Evolutionary conservation across 2,113 vertebrate species (phyloP).

Genomic region (Paraplagusia blochii): DNA sequence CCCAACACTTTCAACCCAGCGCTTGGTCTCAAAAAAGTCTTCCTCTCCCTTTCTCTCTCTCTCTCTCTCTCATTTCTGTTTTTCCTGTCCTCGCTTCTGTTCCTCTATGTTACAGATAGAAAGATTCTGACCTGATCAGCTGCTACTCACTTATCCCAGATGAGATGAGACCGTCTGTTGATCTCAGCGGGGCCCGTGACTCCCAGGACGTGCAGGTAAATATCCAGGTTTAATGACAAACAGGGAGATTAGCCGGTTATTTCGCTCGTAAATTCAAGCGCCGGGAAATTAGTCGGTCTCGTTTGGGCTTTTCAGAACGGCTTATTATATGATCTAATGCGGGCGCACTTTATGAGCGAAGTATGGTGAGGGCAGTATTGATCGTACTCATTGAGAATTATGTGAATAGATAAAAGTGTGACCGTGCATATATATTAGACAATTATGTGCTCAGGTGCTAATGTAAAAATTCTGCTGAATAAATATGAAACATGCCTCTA

Average conservation of each 20-base stretch:
- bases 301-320: slow-evolving; percentile 54
- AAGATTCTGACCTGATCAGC: slow-evolving; percentile 52
- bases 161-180: slow-evolving; percentile 53
- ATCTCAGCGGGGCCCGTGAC: slow-evolving; percentile 69
- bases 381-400: slow-evolving; percentile 74
- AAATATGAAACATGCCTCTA: slow-evolving; percentile 65
- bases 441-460: slow-evolving; percentile 67
- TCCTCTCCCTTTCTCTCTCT: slow-evolving; percentile 52
- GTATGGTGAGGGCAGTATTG: slow-evolving; percentile 65
- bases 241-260: slow-evolving; percentile 62
- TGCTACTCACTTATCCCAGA: slow-evolving; percentile 64
- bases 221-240: slow-evolving; percentile 62
- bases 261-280: slow-evolving; percentile 53
- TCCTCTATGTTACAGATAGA: slow-evolving; percentile 56
- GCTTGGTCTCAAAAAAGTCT: slow-evolving; percentile 55
- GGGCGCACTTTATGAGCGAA: slow-evolving; percentile 52
- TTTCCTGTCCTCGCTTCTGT: slow-evolving; percentile 64
- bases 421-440: slow-evolving; percentile 72
- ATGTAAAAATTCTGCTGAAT: slow-evolving; percentile 68
- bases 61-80: slow-evolving; percentile 48
- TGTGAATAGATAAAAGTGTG: slow-evolving; percentile 77
- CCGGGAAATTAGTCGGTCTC: slow-evolving; percentile 62
- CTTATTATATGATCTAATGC: slow-evolving; percentile 69
- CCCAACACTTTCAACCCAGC: slow-evolving; percentile 52
- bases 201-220: slow-evolving; percentile 75